Base-by-base conservation (phyloP, 2,888 invertebrate species). In the Cryptops parisi region DNA sequence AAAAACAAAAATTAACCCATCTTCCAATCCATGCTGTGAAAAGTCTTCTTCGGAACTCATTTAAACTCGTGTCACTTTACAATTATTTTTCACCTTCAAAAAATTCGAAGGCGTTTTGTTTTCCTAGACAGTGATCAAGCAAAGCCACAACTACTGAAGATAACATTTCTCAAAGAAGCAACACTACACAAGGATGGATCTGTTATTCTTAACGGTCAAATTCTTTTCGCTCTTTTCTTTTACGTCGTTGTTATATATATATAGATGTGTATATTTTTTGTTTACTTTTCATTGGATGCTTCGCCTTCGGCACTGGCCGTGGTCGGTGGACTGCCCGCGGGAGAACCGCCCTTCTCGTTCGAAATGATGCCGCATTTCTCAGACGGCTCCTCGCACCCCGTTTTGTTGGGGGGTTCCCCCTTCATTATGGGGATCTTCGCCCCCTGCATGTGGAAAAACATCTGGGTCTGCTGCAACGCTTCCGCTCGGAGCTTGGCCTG, bases 401-500 rank as follows among this genome's bases (percentile, higher is more conserved):
- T n/a, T n/a, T n/a, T n/a, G n/a, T n/a, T n/a, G n/a, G n/a, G n/a
- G n/a, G 3, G 21, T 24, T 21, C 22, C 21, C 9, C 3, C 17
- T 19, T 15, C 15, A n/a, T 39, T 24, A 15, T 17, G 19, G 9
- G 33, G 22, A 24, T 23, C 17, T 33, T 24, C n/a, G 24, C 21
- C 3, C 4, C 47, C 33, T 57, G 56, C n/a, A 47, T 56, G 33
- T 41, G 53, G 48, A 62, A 62, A 52, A 62, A 62, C 54, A 58
- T 58, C 52, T 60, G 60, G 19, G 62, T 62, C 47, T 58, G 57
- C 47, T 60, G 60, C 43, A 62, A 56, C 39, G 62, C 62, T 55
- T 62, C 62, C 5, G 59, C 60, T 53, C 62, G 51, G 52, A 61
- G 54, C 52, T 62, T 61, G n/a, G 60, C 60, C 47, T 62, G 59